These are phyloP conservation scores for Holothuria glaberrima DNA, from an alignment of 35 echinoderm and acorn worm genomes.

Conservation along the genomic window DNA sequence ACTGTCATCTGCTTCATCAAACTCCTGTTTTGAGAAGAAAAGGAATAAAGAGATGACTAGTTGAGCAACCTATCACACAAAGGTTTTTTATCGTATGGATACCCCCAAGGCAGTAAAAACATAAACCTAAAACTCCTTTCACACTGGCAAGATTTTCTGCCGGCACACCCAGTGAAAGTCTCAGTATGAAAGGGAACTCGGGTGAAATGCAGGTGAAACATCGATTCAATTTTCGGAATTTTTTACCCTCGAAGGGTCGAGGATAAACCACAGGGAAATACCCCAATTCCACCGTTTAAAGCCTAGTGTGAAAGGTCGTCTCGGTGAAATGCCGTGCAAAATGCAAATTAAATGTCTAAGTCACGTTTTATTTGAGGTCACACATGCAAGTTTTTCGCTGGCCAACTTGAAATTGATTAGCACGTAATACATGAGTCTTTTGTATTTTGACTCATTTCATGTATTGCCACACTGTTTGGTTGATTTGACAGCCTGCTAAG, in stretches of 20 bases:
- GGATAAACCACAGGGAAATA: not conserved
- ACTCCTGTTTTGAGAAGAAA: too few relatives aligned
- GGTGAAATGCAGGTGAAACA: not conserved
- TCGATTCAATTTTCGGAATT: not conserved
- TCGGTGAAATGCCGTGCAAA: not conserved
- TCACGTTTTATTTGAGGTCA: not conserved
- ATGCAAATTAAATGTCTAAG: not conserved
- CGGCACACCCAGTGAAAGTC: not conserved
- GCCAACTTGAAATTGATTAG: not conserved
- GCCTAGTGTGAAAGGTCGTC: not conserved
- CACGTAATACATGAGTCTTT: not conserved
- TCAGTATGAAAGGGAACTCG: not conserved
- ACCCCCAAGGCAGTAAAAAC: too few relatives aligned
- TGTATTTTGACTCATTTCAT: not conserved
- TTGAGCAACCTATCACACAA: too few relatives aligned
- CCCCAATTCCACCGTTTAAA: not conserved
- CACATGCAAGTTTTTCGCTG: not conserved
- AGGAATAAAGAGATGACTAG: too few relatives aligned
- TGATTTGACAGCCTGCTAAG: conserved; percentile 43
- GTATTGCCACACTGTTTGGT: too few relatives aligned
- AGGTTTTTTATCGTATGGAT: too few relatives aligned
- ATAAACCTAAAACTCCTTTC: too few relatives aligned
- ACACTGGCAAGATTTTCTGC: too few relatives aligned
- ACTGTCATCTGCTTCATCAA: too few relatives aligned
- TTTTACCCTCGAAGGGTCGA: not conserved